Evolutionary conservation across 1,140 invertebrate genomes (phyloP).

Genomic region (Psilanteris sp.): DNA sequence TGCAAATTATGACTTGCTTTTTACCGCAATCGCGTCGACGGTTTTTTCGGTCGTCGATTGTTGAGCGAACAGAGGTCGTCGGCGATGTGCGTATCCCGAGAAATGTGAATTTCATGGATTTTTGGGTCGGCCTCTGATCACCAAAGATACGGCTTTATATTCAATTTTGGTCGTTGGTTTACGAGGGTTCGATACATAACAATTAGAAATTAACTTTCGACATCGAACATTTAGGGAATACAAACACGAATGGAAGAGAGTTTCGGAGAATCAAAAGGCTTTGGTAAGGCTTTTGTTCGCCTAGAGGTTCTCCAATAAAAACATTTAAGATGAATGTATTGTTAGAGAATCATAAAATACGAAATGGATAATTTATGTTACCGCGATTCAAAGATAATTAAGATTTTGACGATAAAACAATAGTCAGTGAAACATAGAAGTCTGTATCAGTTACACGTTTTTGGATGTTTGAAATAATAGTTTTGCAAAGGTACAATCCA

Average conservation of each 20-base stretch:
- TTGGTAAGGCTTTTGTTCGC: no score
- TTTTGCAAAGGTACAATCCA: no score
- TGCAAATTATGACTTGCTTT: no score
- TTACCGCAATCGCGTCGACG: no score
- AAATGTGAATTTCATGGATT: constrained; percentile 12
- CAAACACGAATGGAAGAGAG: constrained; percentile 60
- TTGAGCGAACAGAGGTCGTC: constrained; percentile 38
- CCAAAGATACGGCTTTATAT: constrained; percentile 28
- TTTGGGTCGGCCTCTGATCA: constrained; percentile 33
- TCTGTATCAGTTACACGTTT: no score
- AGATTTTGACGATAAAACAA: no score
- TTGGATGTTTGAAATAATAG: no score
- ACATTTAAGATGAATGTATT: constrained; percentile 61
- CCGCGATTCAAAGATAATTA: no score
- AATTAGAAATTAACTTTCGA: constrained; percentile 72
- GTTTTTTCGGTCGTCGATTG: constrained; percentile 13
- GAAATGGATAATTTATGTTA: constrained; percentile 15
- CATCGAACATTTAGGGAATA: constrained; percentile 71
- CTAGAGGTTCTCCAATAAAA: constrained; percentile 31
- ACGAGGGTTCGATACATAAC: constrained; percentile 69
- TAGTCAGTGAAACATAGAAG: no score
- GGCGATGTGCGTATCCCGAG: constrained; percentile 6
- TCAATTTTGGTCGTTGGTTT: constrained; percentile 44
- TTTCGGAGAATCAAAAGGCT: constrained; percentile 42
- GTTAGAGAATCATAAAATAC: constrained; percentile 31